Evolutionary conservation across 2,888 invertebrate genomes (phyloP), one percentile per base, ranked within the genome.

Genomic region (Drosophila vallismaia): DNA sequence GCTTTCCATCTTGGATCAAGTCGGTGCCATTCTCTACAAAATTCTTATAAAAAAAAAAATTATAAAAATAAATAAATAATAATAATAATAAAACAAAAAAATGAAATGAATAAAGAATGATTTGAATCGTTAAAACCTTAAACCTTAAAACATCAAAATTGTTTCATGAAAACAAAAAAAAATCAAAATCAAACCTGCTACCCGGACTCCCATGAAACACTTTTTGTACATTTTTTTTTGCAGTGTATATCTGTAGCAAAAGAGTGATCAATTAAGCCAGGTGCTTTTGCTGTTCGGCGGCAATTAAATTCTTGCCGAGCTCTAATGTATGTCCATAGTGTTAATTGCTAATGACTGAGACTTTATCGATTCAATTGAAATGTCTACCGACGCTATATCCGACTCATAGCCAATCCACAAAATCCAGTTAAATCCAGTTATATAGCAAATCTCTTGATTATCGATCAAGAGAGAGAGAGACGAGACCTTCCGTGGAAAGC

Each of bases 301-400:
- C 50, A 59, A 70, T 70, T 69, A 64, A 55, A 36, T 63, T 63
- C 60, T 46, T 60, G 62, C 36, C 63, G 24, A 50, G 19, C 58
- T 53, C 31, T 58, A 58, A 68, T 69, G 67, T 58, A 40, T 69
- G 68, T 68, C 58, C 69, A 67, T 68, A 60, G 69, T 60, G 70
- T 54, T 68, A 69, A 69, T 69, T 70, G 69, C 60, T 33, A 70
- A 68, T 68, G 70, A 70, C 70, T 19, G 19, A 19, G 19, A 19
- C 19, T 55, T 54, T 28, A 46, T 62, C 46, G 45, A 64, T 46
- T 62, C 64, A 70, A 69, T 60, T 69, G 69, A 70, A 69, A 60
- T 45, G 69, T 69, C 40, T 14, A 7, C 9, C 14, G 7, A 19
- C 19, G 19, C 53, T 70, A 69, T 70, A 68, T 59, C 53, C 52